Percentiles rank a stretch among this genome's conserved stretches.
phyloP scores from a whole-genome alignment of 2,888 invertebrate species.

The Apoderus coryli region DNA sequence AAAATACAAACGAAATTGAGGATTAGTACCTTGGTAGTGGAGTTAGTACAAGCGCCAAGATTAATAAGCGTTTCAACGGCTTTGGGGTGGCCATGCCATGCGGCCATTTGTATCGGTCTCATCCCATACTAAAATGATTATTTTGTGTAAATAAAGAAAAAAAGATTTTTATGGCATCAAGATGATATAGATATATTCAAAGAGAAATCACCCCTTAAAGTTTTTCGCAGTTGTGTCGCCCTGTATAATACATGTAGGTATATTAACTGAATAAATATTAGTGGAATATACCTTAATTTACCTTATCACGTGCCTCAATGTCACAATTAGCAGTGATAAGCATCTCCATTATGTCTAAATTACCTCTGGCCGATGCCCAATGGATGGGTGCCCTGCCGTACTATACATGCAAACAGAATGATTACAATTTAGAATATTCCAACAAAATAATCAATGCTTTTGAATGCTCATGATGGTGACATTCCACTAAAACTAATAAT shows the following conservation, averaged over 20 bases:
- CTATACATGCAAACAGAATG: no score
- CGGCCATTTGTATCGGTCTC: constrained; percentile 56
- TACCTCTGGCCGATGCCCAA: constrained; percentile 60
- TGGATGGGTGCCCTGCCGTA: constrained; percentile 61
- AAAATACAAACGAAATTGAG: no score
- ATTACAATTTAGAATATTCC: no score
- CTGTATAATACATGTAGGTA: no score
- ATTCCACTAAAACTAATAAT: no score
- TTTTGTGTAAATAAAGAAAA: neutral
- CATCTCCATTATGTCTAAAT: constrained; percentile 55
- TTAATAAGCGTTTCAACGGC: constrained; percentile 55
- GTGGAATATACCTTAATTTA: constrained; percentile 31
- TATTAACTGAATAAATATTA: no score
- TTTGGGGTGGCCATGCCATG: constrained; percentile 56
- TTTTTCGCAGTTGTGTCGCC: no score
- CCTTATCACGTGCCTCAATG: constrained; percentile 60
- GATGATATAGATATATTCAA: no score
- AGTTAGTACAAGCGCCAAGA: constrained; percentile 52
- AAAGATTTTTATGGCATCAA: neutral
- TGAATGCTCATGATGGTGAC: no score
- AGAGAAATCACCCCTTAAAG: no score
- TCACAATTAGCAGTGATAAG: constrained; percentile 58
- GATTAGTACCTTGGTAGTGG: constrained; percentile 50
- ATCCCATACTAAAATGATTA: constrained; percentile 47
- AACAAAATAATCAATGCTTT: no score